phyloP scores from a whole-genome alignment of 1,140 invertebrate genomes.

The Metaphire vulgaris region DNA sequence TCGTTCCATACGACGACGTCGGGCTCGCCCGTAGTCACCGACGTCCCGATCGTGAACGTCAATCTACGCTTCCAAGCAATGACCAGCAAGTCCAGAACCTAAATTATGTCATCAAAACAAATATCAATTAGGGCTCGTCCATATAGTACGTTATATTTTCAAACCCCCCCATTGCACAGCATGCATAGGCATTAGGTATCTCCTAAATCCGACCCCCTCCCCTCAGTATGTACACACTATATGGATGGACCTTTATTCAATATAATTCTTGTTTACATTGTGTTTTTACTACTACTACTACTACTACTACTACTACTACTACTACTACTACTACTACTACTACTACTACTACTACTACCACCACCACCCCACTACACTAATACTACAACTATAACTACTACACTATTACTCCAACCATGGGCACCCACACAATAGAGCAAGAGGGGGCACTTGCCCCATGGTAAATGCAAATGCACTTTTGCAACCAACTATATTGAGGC shows the following conservation, averaged over 20 bases:
- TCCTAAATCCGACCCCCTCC: conserved; percentile 19
- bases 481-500: too few relatives aligned
- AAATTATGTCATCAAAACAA: conserved; percentile 44
- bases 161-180: not conserved
- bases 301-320: too few relatives aligned
- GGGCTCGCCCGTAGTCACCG: conserved; percentile 76
- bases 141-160: conserved; percentile 15
- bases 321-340: too few relatives aligned
- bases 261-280: conserved; percentile 6
- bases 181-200: conserved; percentile 5
- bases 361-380: too few relatives aligned
- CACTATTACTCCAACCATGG: too few relatives aligned
- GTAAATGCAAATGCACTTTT: too few relatives aligned
- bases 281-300: too few relatives aligned
- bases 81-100: conserved; percentile 64
- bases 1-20: conserved; percentile 87
- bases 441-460: too few relatives aligned
- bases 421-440: too few relatives aligned
- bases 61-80: conserved; percentile 74
- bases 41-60: conserved; percentile 78
- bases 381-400: too few relatives aligned
- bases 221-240: too few relatives aligned
- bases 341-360: too few relatives aligned
- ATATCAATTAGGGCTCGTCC: conserved; percentile 25
- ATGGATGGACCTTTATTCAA: not conserved